Evolutionary conservation across 2,888 invertebrate genomes (phyloP), one percentile per base, ranked within the genome.

Genomic region (Sipha maydis): DNA sequence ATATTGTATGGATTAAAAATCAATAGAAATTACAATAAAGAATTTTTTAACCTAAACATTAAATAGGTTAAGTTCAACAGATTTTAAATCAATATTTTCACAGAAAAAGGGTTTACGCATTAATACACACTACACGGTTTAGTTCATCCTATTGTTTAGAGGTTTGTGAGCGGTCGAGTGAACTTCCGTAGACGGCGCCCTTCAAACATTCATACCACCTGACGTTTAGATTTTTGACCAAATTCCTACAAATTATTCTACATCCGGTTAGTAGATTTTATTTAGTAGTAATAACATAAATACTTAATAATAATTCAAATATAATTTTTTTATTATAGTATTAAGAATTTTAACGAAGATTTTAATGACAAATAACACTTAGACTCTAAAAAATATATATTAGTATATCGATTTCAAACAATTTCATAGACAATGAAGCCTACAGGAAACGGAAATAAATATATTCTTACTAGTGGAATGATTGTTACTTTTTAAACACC

Each of bases 121-220:
- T 86, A 73, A 79, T 31, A 61, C 34, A 79, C 79, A 73, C 14
- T 69, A 75, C 67, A 77, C 34, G 69, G 86, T 86, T 67, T 85
- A 78, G 54, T 86, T 86, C 73, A 79, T 86, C 79, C 79, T 73
- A 80, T 86, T 88, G 67, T 88, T 75, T 41, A 82, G 41, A 48
- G 61, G 88, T 73, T 75, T 75, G 80, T 88, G 75, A 76, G 80
- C 88, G 82, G 88, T 88, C 80, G 61, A 88, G 88, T 88, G 88
- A 82, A 88, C 88, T 82, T 88, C 88, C 88, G 88, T 48, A 88
- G 85, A 67, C 28, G 21, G 75, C 56, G 82, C 82, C 88, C 88
- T 82, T 88, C 82, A 82, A 31, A 79, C 73, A 31, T 76, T 69
- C 56, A 80, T 61, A 88, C 82, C 88, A 88, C 88, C 88, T 88